These are phyloP conservation scores for Melanotaenia parkinsoni DNA, from an alignment of 2,797 vertebrate species.

Conservation along the genomic window DNA sequence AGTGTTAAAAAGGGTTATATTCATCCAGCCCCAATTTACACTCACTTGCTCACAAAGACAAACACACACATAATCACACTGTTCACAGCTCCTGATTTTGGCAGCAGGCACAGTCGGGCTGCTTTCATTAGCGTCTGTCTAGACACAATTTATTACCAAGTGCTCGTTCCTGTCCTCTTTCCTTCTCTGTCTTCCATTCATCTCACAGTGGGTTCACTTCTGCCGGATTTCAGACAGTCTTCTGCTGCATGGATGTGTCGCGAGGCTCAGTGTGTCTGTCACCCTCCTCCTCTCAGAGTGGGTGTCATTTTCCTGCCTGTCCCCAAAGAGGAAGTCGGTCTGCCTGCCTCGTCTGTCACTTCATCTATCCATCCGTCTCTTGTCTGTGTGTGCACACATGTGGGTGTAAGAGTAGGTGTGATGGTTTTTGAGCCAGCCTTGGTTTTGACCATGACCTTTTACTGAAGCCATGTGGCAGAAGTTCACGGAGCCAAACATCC, in stretches of 20 bases:
- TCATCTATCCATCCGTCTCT: slow-evolving; percentile 25
- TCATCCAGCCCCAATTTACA: slow-evolving; percentile 62
- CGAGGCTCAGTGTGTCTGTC: slow-evolving; percentile 41
- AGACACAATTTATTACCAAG: slow-evolving; percentile 71
- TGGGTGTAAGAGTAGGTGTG: slow-evolving; percentile 61
- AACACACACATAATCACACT: slow-evolving; percentile 26
- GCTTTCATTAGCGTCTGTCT: slow-evolving; percentile 76
- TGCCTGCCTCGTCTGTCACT: slow-evolving; percentile 46
- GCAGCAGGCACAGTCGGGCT: slow-evolving; percentile 41
- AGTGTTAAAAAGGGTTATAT: slow-evolving; percentile 66
- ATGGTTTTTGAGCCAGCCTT: slow-evolving; percentile 60
- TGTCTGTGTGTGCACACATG: slow-evolving; percentile 8
- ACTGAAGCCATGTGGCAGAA: slow-evolving; percentile 63
- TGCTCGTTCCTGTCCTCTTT: slow-evolving; percentile 58
- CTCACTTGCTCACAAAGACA: slow-evolving; percentile 28
- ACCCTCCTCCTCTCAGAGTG: slow-evolving; percentile 57
- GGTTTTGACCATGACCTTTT: slow-evolving; percentile 80
- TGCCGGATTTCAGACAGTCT: slow-evolving; percentile 43
- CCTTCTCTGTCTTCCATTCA: slow-evolving; percentile 32
- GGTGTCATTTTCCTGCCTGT: slow-evolving; percentile 54
- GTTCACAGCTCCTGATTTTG: slow-evolving; percentile 63
- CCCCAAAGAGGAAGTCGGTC: slow-evolving; percentile 54
- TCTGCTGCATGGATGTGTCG: slow-evolving; percentile 11
- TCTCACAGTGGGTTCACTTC: slow-evolving; percentile 27
- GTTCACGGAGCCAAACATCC: slow-evolving; percentile 66